These are phyloP conservation scores for Philantomba maxwellii DNA, from an alignment of 2,113 vertebrate species.

Conservation along the genomic window DNA sequence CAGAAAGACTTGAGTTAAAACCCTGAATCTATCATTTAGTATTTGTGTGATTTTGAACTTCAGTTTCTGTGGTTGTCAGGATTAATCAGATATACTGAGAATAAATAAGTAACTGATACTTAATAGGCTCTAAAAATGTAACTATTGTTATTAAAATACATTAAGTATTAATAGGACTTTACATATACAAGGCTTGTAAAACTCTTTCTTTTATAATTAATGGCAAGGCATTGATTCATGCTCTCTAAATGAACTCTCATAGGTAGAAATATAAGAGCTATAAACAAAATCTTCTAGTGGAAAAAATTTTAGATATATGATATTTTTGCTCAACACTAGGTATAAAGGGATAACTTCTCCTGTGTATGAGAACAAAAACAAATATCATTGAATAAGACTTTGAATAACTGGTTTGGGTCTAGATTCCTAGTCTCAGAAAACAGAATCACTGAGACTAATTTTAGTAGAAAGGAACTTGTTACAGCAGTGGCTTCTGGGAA, in stretches of 20 bases:
- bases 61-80: not conserved
- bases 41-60: not conserved
- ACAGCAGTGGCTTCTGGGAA: not conserved
- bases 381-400: not conserved
- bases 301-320: not conserved
- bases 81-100: not conserved
- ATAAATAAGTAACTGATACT: not conserved
- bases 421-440: constrained; percentile 23
- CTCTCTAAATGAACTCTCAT: not conserved
- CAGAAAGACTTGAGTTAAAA: not conserved
- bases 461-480: constrained; percentile 29
- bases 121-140: not conserved
- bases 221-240: not conserved
- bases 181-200: not conserved
- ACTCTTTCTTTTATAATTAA: constrained; percentile 19
- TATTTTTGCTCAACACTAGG: constrained; percentile 24
- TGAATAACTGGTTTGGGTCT: not conserved
- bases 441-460: constrained; percentile 22
- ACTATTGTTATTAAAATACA: not conserved
- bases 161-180: not conserved
- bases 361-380: constrained; percentile 5
- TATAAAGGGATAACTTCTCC: not conserved
- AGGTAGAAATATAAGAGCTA: not conserved
- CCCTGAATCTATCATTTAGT: not conserved
- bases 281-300: not conserved